Percentiles rank a stretch among this genome's conserved stretches.
These are phyloP conservation scores for Diplodus sargus DNA, from an alignment of 2,797 vertebrate species.

Conservation along the genomic window DNA sequence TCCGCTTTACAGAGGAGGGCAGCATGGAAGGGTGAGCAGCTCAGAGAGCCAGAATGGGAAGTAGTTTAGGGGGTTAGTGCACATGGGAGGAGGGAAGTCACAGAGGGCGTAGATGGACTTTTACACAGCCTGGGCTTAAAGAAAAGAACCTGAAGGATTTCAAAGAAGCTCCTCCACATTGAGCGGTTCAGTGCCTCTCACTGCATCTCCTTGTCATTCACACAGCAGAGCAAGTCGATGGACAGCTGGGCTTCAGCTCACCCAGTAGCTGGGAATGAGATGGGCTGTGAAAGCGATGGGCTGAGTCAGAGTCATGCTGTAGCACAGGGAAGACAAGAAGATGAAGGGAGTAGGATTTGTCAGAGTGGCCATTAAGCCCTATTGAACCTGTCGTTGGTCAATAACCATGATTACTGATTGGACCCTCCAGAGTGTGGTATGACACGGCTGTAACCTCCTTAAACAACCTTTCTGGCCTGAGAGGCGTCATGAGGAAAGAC, in stretches of 20 bases:
- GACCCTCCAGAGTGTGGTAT: slow-evolving; percentile 51
- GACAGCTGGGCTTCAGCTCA: slow-evolving; percentile 80
- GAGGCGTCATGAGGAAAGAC: background rate
- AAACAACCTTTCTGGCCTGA: slow-evolving; percentile 32
- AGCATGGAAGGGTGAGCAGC: slow-evolving; percentile 70
- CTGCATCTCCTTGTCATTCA: slow-evolving; percentile 83
- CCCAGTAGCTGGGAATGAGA: slow-evolving; percentile 69
- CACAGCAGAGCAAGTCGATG: slow-evolving; percentile 68
- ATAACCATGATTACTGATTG: slow-evolving; percentile 73
- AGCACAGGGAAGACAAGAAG: slow-evolving; percentile 58
- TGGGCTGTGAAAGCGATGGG: slow-evolving; percentile 72
- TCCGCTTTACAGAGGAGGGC: slow-evolving; percentile 53
- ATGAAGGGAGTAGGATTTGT: slow-evolving; percentile 68
- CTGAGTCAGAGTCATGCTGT: slow-evolving; percentile 58
- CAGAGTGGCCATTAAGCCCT: slow-evolving; percentile 58
- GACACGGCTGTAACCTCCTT: slow-evolving; percentile 49
- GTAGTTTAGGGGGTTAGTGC: slow-evolving; percentile 62
- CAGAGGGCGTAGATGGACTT: slow-evolving; percentile 80
- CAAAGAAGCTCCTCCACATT: slow-evolving; percentile 78
- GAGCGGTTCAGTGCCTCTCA: slow-evolving; percentile 76
- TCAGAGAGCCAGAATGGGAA: slow-evolving; percentile 59
- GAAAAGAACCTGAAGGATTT: slow-evolving; percentile 83
- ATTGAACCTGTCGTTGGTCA: slow-evolving; percentile 74
- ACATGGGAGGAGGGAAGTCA: slow-evolving; percentile 55
- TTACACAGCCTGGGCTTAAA: slow-evolving; percentile 76